Base-by-base conservation (phyloP, 2,888 invertebrate species). In the Capitulum mitella region DNA sequence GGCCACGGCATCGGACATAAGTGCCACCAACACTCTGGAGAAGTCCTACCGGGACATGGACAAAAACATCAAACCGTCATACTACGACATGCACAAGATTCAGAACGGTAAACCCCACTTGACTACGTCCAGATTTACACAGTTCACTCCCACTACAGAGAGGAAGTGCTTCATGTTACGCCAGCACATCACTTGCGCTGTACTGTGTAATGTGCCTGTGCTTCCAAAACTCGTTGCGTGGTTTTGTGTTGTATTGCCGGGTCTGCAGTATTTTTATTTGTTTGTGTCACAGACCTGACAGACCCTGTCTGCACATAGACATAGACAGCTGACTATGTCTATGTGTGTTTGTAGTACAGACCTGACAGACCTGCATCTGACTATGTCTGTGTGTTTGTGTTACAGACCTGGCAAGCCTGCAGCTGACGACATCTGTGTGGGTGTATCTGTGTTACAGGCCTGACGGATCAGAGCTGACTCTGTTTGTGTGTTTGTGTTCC, bases 21-120 rank as follows among this genome's bases (percentile, higher is more conserved):
- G 70, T 26, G 70, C 70, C 70, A 37, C 70, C 19, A 70, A 70
- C 70, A 70, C 70, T 14, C 37, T 70, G 70, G 70, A 70, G 70
- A 70, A 70, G 70, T 37, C 70, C 70, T 70, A 46, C 29, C 46
- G 46, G 3, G 75, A 75, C 75, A 75, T 46, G 46, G 43, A 75
- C 75, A 75, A 43, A 46, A 43, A 75, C 46, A 75, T 75, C 46
- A 75, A 37, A 22, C 70, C 75, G 3, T 75, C 46, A 10, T 46
- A 75, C 32, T 75, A 75, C 43, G 75, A 75, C 46, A 75, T 46
- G 46, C 75, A 75, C 46, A 75, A 75, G 51, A 79, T 78, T 40
- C 79, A 79, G 48, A 79, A 78, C 26, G 78, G 78, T 78, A 78
- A 37, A 40, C 51, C 14, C n/a, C n/a, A n/a, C n/a, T n/a, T n/a